Percentiles rank a stretch among this genome's conserved stretches.
These are phyloP conservation scores for Xiphophorus birchmanni DNA, from an alignment of 2,797 vertebrate species.

Conservation along the genomic window DNA sequence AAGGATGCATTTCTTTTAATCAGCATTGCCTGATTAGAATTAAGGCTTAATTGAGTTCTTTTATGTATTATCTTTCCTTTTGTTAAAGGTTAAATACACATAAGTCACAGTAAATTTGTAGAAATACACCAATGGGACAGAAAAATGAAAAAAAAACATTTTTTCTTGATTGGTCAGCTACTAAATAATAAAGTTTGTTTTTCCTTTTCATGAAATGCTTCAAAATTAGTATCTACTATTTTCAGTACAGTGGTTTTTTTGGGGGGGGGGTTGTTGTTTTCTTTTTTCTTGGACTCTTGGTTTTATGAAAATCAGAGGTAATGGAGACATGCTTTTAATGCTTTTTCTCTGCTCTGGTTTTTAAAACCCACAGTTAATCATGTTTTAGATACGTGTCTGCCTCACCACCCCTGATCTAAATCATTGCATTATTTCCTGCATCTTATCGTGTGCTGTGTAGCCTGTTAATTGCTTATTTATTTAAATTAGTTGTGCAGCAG, in stretches of 20 bases:
- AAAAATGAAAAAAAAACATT: not conserved
- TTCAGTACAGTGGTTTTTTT: not conserved
- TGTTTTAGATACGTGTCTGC: not conserved
- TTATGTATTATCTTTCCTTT: slow-evolving; percentile 1
- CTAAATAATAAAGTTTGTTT: not conserved
- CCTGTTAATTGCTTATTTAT: not conserved
- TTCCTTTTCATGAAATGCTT: not conserved
- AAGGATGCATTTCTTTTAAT: slow-evolving; percentile 13
- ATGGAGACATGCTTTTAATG: not conserved
- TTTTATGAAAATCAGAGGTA: not conserved
- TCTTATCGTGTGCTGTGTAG: not conserved
- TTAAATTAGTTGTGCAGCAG: not conserved
- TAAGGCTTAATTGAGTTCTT: not conserved
- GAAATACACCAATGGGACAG: too few relatives aligned
- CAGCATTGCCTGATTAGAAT: not conserved
- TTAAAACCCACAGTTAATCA: not conserved
- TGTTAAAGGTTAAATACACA: slow-evolving; percentile 6
- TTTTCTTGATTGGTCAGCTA: not conserved
- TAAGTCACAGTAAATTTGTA: not conserved
- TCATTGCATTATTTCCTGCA: not conserved
- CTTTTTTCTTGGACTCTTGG: not conserved
- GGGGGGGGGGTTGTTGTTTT: not conserved
- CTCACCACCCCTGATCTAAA: not conserved
- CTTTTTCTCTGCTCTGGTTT: not conserved
- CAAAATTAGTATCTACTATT: not conserved